These are phyloP conservation scores for Balearica regulorum DNA, from an alignment of 2,797 vertebrate species.

Conservation along the genomic window DNA sequence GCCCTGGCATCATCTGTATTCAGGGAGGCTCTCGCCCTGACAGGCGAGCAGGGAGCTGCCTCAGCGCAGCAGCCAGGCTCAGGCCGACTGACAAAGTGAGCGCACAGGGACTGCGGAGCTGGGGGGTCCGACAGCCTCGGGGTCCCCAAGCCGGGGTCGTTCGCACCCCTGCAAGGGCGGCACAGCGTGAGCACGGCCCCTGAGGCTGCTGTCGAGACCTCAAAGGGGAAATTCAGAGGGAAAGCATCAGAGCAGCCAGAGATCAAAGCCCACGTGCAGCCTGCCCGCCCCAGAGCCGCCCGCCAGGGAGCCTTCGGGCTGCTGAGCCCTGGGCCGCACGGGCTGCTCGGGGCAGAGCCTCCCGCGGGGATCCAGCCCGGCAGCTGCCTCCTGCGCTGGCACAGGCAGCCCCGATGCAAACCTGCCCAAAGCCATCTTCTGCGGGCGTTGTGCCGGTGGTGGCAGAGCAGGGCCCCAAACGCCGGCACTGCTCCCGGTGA, in stretches of 20 bases:
- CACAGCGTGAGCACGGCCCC: background rate
- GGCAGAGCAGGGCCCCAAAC: background rate
- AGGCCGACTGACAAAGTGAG: rapidly evolving
- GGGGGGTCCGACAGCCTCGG: rapidly evolving
- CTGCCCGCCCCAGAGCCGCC: background rate
- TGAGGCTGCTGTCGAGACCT: background rate
- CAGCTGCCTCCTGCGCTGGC: background rate
- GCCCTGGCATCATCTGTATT: background rate
- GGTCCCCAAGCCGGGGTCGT: background rate
- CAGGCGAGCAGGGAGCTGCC: background rate
- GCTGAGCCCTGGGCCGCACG: background rate
- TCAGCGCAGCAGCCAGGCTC: background rate
- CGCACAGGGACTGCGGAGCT: background rate
- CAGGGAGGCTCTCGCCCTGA: background rate
- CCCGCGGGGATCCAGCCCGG: rapidly evolving
- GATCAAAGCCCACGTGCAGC: background rate
- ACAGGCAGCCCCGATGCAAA: background rate
- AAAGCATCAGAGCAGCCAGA: background rate
- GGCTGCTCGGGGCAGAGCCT: background rate
- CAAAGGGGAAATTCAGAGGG: background rate
- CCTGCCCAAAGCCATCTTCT: background rate
- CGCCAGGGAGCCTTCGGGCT: background rate
- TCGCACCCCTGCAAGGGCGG: background rate
- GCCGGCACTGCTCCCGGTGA: rapidly evolving
- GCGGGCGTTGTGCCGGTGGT: background rate